Evolutionary conservation across 2,888 invertebrate genomes (phyloP).

Genomic region (Bruchidius siliquastri): DNA sequence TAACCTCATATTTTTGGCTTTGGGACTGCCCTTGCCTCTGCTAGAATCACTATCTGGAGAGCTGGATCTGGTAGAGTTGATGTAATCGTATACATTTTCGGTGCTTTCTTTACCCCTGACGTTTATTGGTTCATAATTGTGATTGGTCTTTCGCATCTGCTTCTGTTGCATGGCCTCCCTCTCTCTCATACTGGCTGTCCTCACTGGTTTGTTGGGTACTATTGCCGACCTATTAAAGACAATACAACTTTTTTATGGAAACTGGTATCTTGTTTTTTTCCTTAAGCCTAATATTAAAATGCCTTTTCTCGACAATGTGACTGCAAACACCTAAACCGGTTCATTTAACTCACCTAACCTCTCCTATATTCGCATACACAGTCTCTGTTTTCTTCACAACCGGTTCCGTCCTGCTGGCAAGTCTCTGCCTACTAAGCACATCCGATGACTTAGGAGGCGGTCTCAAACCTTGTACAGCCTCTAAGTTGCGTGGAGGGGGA

Average conservation of each 20-base stretch:
- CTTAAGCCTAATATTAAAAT: no score
- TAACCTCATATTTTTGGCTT: slow-evolving; percentile 40
- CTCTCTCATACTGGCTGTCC: slow-evolving; percentile 82
- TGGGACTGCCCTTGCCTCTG: slow-evolving; percentile 48
- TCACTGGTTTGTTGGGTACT: slow-evolving; percentile 73
- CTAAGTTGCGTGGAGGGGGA: slow-evolving; percentile 64
- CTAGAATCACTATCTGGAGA: slow-evolving; percentile 64
- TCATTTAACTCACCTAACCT: slow-evolving; percentile 52
- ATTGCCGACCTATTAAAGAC: slow-evolving; percentile 58
- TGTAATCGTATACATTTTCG: slow-evolving; percentile 62
- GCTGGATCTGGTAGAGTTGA: slow-evolving; percentile 61
- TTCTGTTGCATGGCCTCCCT: slow-evolving; percentile 63
- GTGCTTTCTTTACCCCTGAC: slow-evolving; percentile 26
- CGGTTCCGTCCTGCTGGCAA: slow-evolving; percentile 20
- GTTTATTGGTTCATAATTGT: slow-evolving; percentile 39
- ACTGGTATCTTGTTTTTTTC: no score
- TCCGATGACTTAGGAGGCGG: slow-evolving; percentile 60
- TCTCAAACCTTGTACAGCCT: neutral
- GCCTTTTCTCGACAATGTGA: no score
- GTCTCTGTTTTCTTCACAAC: slow-evolving; percentile 46
- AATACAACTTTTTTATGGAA: no score
- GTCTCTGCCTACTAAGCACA: slow-evolving; percentile 49
- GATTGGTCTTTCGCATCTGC: slow-evolving; percentile 30
- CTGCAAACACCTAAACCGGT: neutral
- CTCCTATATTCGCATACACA: slow-evolving; percentile 81